Base-by-base conservation (phyloP, 53 echinoderm and acorn worm species). In the Mesocentrotus franciscanus region DNA sequence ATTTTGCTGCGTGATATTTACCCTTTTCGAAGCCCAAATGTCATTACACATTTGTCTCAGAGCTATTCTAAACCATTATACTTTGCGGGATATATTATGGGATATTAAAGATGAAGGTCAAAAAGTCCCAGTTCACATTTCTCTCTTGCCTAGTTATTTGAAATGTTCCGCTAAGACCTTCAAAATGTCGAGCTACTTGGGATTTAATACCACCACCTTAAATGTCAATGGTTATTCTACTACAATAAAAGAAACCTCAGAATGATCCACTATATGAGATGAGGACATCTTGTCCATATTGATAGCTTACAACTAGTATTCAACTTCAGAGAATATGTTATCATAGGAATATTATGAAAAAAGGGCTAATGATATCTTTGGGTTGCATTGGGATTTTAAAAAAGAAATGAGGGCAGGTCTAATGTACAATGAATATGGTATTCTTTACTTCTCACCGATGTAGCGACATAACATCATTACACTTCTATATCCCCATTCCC, bases 1-100 rank as follows among this genome's bases (percentile, higher is more conserved):
- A 81, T 81, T 81, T 81, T 81, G 32, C 39, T 81, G 17, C 42
- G 8, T 81, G 81, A 81, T 81, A 81, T 81, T 42, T 81, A 81
- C 81, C 81, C 81, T 42, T 39, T 79, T 32, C 81, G 8, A 81
- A 81, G 17, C 42, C 81, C 42, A 81, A 81, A 81, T 81, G 81
- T 81, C 81, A 81, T 79, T 79, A 79, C 18, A 79, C 35, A 39
- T 39, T 81, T 81, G 42, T 81, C 81, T 81, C 18, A 17, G 30
- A 42, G 81, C 22, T 81, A 81, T 36, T 17, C 42, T 17, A 42
- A 42, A 81, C 81, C 22, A 81, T 76, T 33, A 33, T 81, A 81
- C 22, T 81, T 18, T 0, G 81, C 9, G 22, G 81, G 22, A 42
- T 39, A 81, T 81, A 18, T 81, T 81, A 18, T 81, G 81, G 81